Percentiles rank a stretch among this genome's conserved stretches.
Evolutionary conservation across 2,888 invertebrate genomes (phyloP).

Genomic region (Nemurella pictetii): DNA sequence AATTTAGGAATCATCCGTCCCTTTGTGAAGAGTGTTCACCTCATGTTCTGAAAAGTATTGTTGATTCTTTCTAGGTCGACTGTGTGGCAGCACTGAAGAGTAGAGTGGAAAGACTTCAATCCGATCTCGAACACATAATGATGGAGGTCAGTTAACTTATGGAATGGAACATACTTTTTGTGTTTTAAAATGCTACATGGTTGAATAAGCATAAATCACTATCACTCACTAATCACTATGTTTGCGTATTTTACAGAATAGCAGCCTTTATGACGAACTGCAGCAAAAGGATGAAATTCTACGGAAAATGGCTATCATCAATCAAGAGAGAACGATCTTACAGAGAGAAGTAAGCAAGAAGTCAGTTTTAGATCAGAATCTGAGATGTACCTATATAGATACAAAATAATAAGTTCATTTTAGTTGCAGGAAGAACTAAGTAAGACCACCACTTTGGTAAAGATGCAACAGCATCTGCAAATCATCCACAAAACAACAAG

Average conservation of each 20-base stretch:
- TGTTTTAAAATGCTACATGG: neutral
- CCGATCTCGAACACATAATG: neutral
- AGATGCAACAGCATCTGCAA: neutral
- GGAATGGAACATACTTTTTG: too few species aligned
- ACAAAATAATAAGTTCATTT: neutral
- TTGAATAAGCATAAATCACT: neutral
- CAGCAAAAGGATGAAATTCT: conserved; percentile 1
- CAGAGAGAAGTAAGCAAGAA: neutral
- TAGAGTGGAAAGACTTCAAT: neutral
- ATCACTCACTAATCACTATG: neutral
- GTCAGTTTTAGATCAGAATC: neutral
- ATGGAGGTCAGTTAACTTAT: neutral
- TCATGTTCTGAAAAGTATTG: neutral
- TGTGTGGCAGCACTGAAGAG: neutral
- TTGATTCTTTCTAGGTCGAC: neutral
- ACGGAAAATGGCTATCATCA: neutral
- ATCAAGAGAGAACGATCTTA: neutral
- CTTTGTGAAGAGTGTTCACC: too few species aligned
- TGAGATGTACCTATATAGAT: too few species aligned
- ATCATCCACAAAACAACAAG: neutral
- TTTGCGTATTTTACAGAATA: neutral
- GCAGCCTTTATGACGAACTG: neutral
- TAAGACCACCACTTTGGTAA: neutral
- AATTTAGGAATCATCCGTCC: too few species aligned
- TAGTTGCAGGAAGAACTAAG: neutral